Percentiles rank a stretch among this genome's conserved stretches.
Conservation (phyloP, 2,113 vertebrate species). For the Sturnus vulgaris region DNA sequence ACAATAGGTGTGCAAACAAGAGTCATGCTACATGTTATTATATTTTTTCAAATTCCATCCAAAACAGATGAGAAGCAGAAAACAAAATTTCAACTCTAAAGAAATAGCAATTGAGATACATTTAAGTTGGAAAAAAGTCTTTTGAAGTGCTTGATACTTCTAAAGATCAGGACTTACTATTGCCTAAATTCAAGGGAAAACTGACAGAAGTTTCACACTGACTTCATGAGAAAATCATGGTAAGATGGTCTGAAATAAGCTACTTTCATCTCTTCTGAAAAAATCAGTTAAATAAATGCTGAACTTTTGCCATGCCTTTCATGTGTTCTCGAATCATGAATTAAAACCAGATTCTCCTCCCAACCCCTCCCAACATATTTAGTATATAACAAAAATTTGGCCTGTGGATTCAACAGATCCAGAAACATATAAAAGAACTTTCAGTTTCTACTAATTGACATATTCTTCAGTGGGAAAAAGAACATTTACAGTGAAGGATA, state of each 20-base stretch:
- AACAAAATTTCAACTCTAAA: neutral
- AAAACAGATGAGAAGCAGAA: neutral
- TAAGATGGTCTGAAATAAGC: neutral
- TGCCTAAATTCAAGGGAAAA: neutral
- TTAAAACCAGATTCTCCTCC: neutral
- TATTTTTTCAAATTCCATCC: neutral
- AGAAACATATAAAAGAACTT: neutral
- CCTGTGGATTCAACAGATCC: neutral
- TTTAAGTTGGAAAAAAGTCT: neutral
- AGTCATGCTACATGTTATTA: neutral
- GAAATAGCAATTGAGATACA: neutral
- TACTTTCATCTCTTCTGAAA: neutral
- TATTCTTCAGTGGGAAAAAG: neutral
- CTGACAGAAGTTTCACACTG: neutral
- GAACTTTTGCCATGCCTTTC: neutral
- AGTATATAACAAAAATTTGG: neutral
- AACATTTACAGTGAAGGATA: neutral
- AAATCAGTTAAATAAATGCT: neutral
- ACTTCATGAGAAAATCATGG: neutral
- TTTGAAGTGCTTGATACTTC: neutral
- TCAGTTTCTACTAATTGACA: neutral
- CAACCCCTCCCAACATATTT: neutral
- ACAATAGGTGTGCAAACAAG: fast-evolving
- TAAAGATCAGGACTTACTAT: neutral
- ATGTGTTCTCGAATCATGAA: neutral